Percentiles rank a stretch among this genome's conserved stretches.
Conservation (phyloP, 2,888 invertebrate species). For the Caenorhabditis japonica region DNA sequence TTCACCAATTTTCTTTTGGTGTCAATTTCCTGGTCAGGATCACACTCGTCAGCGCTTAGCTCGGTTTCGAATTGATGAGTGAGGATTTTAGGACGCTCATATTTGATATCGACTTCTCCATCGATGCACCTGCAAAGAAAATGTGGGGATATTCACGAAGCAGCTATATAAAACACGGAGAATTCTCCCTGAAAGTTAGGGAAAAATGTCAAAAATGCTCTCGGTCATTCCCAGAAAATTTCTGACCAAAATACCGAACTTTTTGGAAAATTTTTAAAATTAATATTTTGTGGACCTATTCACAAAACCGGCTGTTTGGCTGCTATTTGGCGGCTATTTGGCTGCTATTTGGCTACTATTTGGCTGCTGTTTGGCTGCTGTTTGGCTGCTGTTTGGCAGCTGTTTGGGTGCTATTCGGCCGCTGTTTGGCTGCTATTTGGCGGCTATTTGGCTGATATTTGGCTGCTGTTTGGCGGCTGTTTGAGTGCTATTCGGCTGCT, state of each 20-base stretch:
- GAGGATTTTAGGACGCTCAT: slow-evolving; percentile 26
- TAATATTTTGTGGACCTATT: slow-evolving; percentile 37
- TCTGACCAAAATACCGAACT: not conserved
- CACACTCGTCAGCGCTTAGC: slow-evolving; percentile 31
- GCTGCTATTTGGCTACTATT: no score
- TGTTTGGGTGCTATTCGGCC: no score
- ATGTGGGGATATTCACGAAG: not conserved
- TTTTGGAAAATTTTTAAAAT: not conserved
- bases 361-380: no score
- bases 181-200: no score
- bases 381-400: no score
- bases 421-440: no score
- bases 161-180: not conserved
- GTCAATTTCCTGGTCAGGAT: slow-evolving; percentile 10
- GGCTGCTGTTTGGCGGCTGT: no score
- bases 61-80: slow-evolving; percentile 27
- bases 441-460: no score
- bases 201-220: no score
- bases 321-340: no score
- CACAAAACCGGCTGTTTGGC: no score
- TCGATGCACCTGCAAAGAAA: slow-evolving; percentile 20
- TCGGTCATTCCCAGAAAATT: not conserved
- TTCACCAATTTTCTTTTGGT: slow-evolving; percentile 7
- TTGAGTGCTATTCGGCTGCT: no score
- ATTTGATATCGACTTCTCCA: slow-evolving; percentile 30